A percentile compares a stretch with the other conserved stretches of the same genome.
phyloP scores from a whole-genome alignment of 1,140 invertebrate species.

The Lethrus apterus region DNA sequence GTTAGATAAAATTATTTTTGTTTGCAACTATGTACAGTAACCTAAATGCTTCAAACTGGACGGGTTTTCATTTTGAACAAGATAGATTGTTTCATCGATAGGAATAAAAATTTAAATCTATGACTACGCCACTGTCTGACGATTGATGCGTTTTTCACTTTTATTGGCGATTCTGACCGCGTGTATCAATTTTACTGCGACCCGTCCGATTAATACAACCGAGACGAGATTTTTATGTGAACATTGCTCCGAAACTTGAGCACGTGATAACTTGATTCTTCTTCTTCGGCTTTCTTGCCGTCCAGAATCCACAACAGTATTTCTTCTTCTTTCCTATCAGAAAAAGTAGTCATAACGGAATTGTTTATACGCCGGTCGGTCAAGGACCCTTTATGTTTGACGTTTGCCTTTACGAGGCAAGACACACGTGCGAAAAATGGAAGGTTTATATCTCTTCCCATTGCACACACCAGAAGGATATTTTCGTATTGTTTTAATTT shows the following conservation, averaged over 20 bases:
- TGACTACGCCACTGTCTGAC: too few relatives aligned
- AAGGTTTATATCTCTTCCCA: slow-evolving; percentile 3
- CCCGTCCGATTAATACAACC: slow-evolving; percentile 21
- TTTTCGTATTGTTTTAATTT: slow-evolving; percentile 1
- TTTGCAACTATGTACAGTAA: too few relatives aligned
- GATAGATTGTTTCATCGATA: too few relatives aligned
- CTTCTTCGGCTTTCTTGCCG: slow-evolving; percentile 6
- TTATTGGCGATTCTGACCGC: slow-evolving; percentile 19
- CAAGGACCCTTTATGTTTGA: slow-evolving; percentile 17
- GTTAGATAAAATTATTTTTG: too few relatives aligned
- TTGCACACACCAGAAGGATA: slow-evolving; percentile 4
- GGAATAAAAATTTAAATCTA: too few relatives aligned
- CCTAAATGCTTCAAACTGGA: too few relatives aligned
- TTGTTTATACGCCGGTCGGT: slow-evolving; percentile 19
- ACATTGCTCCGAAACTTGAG: slow-evolving; percentile 26
- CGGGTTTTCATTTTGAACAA: too few relatives aligned
- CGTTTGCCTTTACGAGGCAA: slow-evolving; percentile 7
- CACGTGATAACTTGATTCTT: slow-evolving; percentile 23
- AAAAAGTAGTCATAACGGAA: slow-evolving; percentile 22
- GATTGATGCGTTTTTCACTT: slow-evolving; percentile 16
- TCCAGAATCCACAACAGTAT: slow-evolving; percentile 17
- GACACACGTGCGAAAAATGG: not conserved
- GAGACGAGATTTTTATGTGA: slow-evolving; percentile 28
- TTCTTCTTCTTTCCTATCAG: slow-evolving; percentile 16
- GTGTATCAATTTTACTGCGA: slow-evolving; percentile 22